These are phyloP conservation scores for Meteorus sp. DNA, from an alignment of 1,140 invertebrate genomes.

Conservation along the genomic window DNA sequence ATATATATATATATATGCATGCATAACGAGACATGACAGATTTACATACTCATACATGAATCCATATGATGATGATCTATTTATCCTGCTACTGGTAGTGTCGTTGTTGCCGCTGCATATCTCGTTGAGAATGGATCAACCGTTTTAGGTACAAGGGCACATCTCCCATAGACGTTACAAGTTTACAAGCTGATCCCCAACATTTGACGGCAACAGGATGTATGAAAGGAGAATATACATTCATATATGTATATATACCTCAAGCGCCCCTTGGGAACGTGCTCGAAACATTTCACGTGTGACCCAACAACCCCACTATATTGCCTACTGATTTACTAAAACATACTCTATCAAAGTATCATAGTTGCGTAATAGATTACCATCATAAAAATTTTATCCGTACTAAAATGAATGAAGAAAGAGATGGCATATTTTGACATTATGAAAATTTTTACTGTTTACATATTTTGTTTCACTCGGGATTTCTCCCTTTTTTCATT, in stretches of 20 bases:
- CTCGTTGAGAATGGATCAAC: constrained; percentile 20
- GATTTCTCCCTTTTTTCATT: too few species aligned
- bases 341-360: constrained; percentile 14
- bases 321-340: constrained; percentile 15
- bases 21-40: too few species aligned
- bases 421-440: background rate
- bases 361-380: background rate
- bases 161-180: constrained; percentile 20
- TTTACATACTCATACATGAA: background rate
- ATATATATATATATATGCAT: too few species aligned
- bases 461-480: background rate
- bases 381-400: background rate
- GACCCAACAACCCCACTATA: constrained; percentile 16
- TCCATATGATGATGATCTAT: background rate
- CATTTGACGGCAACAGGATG: background rate
- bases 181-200: constrained; percentile 22
- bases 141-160: constrained; percentile 20
- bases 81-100: background rate
- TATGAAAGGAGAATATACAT: constrained; percentile 13
- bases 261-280: constrained; percentile 4
- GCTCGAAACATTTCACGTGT: constrained; percentile 19
- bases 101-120: constrained; percentile 2
- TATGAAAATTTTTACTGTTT: background rate
- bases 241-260: too few species aligned
- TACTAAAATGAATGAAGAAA: background rate